A percentile compares a stretch with the other conserved stretches of the same genome.
These are phyloP conservation scores for Amiota minor DNA, from an alignment of 2,888 invertebrate genomes.

Conservation along the genomic window DNA sequence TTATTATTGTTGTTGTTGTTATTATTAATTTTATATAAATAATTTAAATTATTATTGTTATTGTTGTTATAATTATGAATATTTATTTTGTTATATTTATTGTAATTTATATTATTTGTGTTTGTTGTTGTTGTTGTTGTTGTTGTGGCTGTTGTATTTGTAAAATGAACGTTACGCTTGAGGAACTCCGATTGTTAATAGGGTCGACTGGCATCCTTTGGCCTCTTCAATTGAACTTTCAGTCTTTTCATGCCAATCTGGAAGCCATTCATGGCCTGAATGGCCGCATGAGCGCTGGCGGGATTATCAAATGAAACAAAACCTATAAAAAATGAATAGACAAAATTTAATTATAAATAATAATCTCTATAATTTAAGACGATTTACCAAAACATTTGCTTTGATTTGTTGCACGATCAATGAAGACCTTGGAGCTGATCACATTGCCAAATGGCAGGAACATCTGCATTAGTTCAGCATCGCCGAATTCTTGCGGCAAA, in stretches of 20 bases:
- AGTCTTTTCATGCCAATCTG: conserved; percentile 99
- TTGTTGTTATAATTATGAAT: conserved; percentile 48
- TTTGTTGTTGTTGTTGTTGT: conserved; percentile 40
- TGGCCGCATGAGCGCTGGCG: conserved; percentile 97
- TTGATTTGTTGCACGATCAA: conserved; percentile 99
- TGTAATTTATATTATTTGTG: conserved; percentile 43
- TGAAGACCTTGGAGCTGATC: conserved; percentile 99
- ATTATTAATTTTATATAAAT: conserved; percentile 24
- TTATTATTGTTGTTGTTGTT: conserved; percentile 36
- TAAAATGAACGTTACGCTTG: conserved; percentile 65
- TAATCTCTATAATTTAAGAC: conserved; percentile 18
- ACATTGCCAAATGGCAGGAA: conserved; percentile 99
- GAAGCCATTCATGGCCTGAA: conserved; percentile 99
- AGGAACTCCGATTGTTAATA: conserved; percentile 86
- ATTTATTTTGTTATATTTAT: conserved; percentile 51
- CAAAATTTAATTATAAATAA: conserved; percentile 19
- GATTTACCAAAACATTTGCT: conserved; percentile 99
- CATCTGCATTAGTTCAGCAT: conserved; percentile 99
- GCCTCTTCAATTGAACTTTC: conserved; percentile 99
- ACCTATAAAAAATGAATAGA: conserved; percentile 77
- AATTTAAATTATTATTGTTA: conserved; percentile 24
- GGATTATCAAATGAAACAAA: conserved; percentile 99
- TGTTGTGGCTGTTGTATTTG: conserved; percentile 36
- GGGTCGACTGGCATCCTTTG: conserved; percentile 97
- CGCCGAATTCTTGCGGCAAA: conserved; percentile 99